Percentiles rank a stretch among this genome's conserved stretches.
phyloP scores from a whole-genome alignment of 2,888 invertebrate genomes.

The Rhagophthalmus giganteus region DNA sequence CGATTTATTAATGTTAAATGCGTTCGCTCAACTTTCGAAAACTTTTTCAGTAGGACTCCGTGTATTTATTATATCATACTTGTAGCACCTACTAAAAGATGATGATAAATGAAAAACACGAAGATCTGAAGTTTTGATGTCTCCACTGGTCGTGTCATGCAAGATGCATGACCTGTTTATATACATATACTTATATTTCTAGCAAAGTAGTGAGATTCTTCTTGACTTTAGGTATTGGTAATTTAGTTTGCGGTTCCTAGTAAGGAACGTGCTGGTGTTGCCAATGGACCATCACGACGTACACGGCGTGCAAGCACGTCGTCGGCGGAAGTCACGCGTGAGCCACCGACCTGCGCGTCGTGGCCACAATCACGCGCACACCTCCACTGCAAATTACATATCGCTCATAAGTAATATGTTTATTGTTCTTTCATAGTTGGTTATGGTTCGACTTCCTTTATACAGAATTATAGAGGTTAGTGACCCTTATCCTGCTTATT shows the following conservation, averaged over 20 bases:
- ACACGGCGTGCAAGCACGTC: conserved; percentile 26
- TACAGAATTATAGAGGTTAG: conserved; percentile 20
- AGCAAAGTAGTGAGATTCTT: no score
- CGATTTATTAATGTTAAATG: no score
- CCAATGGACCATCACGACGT: conserved; percentile 33
- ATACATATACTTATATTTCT: no score
- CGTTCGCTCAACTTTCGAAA: no score
- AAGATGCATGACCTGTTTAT: no score
- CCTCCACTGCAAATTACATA: conserved; percentile 43
- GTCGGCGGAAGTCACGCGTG: conserved; percentile 42
- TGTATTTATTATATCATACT: no score
- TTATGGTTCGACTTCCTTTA: conserved; percentile 21
- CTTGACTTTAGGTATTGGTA: conserved; percentile 11
- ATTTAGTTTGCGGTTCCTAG: conserved; percentile 28
- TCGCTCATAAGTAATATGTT: conserved; percentile 37
- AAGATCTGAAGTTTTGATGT: no score
- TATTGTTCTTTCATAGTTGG: conserved; percentile 35
- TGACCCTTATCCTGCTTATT: conserved; percentile 12
- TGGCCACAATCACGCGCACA: conserved; percentile 42
- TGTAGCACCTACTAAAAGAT: no score
- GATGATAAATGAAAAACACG: no score
- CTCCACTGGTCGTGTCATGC: no score
- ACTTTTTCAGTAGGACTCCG: no score
- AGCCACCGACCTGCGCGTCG: conserved; percentile 38
- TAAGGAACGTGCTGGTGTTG: conserved; percentile 34